Conservation (phyloP, 2,113 vertebrate species). For the Catharus minimus region DNA sequence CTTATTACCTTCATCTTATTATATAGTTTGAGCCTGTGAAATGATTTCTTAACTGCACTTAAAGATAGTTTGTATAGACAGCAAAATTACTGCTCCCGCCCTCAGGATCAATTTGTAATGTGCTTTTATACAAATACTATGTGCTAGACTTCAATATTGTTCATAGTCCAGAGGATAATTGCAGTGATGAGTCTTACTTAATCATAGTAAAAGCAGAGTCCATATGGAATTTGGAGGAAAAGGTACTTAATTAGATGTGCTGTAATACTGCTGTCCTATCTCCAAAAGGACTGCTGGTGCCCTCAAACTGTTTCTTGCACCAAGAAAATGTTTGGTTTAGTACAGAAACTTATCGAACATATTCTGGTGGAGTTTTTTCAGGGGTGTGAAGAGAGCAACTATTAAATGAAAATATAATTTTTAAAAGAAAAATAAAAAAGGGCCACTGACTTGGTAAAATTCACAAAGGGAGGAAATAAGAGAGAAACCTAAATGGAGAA, state of each 20-base stretch:
- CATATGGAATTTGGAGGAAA: constrained; percentile 21
- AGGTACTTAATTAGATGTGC: constrained; percentile 18
- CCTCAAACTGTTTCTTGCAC: background rate
- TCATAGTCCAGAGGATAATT: constrained; percentile 43
- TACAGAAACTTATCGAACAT: background rate
- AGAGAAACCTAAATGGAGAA: background rate
- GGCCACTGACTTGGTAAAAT: background rate
- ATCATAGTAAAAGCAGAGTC: background rate
- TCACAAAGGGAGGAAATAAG: background rate
- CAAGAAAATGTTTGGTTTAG: background rate
- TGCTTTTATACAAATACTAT: constrained; percentile 50
- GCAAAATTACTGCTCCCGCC: constrained; percentile 43
- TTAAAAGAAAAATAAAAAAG: background rate
- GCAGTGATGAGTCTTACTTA: constrained; percentile 21
- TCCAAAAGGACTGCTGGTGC: background rate
- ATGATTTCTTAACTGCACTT: constrained; percentile 58
- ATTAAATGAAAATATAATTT: background rate
- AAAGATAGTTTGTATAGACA: constrained; percentile 49
- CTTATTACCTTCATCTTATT: constrained; percentile 64
- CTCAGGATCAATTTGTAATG: constrained; percentile 53
- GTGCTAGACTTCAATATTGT: constrained; percentile 26
- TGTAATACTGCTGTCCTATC: background rate
- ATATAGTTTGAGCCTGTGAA: constrained; percentile 33
- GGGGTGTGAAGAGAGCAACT: background rate
- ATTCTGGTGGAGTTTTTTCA: background rate